Percentiles rank a stretch among this genome's conserved stretches.
phyloP scores from a whole-genome alignment of 2,888 invertebrate genomes.

The Drosophila algonquin region DNA sequence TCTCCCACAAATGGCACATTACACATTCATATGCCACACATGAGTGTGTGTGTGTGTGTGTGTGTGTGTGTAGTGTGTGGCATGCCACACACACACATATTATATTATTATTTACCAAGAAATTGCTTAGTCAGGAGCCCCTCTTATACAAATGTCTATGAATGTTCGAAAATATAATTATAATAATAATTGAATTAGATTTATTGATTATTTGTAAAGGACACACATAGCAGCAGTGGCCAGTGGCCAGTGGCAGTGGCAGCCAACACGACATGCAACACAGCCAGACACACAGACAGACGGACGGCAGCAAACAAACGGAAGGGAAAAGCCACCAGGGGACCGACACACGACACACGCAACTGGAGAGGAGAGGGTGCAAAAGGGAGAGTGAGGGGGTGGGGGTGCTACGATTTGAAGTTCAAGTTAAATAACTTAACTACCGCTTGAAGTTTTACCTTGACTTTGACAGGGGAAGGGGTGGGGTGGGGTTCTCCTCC shows the following conservation, averaged over 20 bases:
- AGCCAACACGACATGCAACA: constrained; percentile 42
- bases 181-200: constrained; percentile 81
- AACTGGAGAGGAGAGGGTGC: too few species aligned
- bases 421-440: not conserved
- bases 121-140: constrained; percentile 74
- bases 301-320: constrained; percentile 20
- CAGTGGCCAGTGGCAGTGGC: not conserved
- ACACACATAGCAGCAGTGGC: constrained; percentile 21
- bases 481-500: too few species aligned
- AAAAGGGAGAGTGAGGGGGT: too few species aligned
- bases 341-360: not conserved
- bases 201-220: constrained; percentile 79
- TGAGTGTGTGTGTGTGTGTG: constrained; percentile 13
- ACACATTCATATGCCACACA: constrained; percentile 35
- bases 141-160: constrained; percentile 79
- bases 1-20: constrained; percentile 24
- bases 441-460: not conserved
- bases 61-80: constrained; percentile 30
- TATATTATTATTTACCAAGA: constrained; percentile 79
- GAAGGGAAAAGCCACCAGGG: not conserved
- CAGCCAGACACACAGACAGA: constrained; percentile 6
- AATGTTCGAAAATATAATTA: constrained; percentile 80
- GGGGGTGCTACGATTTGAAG: not conserved
- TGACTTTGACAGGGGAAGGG: not conserved
- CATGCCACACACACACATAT: constrained; percentile 70